Evolutionary conservation across 2,113 vertebrate genomes (phyloP), one percentile per base, ranked within the genome.

Genomic region (Sorex fumeus): DNA sequence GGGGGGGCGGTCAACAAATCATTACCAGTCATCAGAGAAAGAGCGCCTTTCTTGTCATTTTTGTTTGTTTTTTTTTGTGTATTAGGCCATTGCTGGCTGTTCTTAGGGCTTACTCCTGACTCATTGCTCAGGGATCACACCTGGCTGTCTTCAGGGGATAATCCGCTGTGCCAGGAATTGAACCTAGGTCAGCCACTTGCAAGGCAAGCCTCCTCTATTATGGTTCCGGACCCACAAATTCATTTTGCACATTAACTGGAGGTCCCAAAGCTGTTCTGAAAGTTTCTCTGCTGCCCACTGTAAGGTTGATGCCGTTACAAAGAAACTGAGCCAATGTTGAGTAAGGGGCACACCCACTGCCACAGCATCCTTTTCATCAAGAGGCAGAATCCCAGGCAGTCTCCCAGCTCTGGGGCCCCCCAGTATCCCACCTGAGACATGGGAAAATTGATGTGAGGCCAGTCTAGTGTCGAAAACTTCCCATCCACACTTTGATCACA

Each of bases 401-500:
- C 93, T 88, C 7, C 1, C 43, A 3, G 40, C 25, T 16, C 60
- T 0, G 0, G 16, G 23, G 21, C 1, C 43, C 28, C 79, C 77
- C 27, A 30, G 10, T 28, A 66, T 66, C 25, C 71, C n/a, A 16
- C 93, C 50, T 82, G 64, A 60, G 76, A 40, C 76, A 74, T 40
- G 18, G 50, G 77, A 53, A 95, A 75, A 74, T 90, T 75, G 85
- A 96, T 82, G 36, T 10, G 34, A 76, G 83, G 93, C 85, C 95
- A 97, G 74, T 64, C 72, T 13, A 23, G 80, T 75, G 90, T 97
- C 92, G 95, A 94, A 95, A 95, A 90, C 19, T 60, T 93, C 94
- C 96, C 93, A 96, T 95, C 87, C 95, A 96, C 96, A 95, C 95
- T 96, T 96, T 95, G 98, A 97, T 98, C 98, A 97, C 95, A 96